phyloP scores from a whole-genome alignment of 1,140 invertebrate genomes.

The Tribolium madens region DNA sequence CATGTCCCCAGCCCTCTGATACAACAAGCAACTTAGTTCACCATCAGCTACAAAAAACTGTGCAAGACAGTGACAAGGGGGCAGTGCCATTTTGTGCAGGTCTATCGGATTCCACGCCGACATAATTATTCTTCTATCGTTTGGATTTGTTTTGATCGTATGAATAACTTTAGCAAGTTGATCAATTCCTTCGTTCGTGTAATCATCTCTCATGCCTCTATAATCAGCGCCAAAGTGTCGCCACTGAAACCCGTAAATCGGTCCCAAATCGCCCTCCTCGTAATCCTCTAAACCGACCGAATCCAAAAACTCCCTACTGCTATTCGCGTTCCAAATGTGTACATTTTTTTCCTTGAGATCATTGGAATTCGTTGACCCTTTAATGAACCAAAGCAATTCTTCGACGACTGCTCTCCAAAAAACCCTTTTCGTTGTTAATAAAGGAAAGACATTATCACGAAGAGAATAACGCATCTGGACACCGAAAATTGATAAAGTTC shows the following conservation, averaged over 20 bases:
- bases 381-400: conserved; percentile 97
- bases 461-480: conserved; percentile 91
- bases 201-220: conserved; percentile 85
- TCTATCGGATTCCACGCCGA: conserved; percentile 96
- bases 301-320: conserved; percentile 91
- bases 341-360: conserved; percentile 86
- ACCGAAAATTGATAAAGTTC: conserved; percentile 93
- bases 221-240: conserved; percentile 97
- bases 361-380: conserved; percentile 93
- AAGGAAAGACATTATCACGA: conserved; percentile 83
- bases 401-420: conserved; percentile 94
- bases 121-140: conserved; percentile 93
- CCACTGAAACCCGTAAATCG: conserved; percentile 99
- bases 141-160: conserved; percentile 86
- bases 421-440: conserved; percentile 97
- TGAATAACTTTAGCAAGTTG: conserved; percentile 90
- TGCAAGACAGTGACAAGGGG: conserved; percentile 95
- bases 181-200: conserved; percentile 89
- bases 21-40: conserved; percentile 90
- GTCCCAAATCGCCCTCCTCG: conserved; percentile 96
- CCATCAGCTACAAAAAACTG: conserved; percentile 95
- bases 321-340: conserved; percentile 99
- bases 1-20: conserved; percentile 98
- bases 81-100: conserved; percentile 93
- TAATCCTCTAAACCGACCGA: conserved; percentile 87